Percentiles rank a stretch among this genome's conserved stretches.
These are phyloP conservation scores for Camelus bactrianus DNA, from an alignment of 2,113 vertebrate genomes.

Conservation along the genomic window DNA sequence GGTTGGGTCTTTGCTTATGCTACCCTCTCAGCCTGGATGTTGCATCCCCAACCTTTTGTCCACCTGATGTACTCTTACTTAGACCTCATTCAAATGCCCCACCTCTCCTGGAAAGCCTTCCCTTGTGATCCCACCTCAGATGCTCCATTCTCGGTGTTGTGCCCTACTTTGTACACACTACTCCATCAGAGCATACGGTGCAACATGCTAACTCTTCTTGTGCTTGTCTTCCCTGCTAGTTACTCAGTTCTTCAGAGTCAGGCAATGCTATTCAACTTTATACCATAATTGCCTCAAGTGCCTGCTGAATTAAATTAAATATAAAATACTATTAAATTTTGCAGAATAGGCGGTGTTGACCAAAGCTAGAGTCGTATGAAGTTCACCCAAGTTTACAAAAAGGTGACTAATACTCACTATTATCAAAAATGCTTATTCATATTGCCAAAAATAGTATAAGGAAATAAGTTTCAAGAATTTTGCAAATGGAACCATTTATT, in stretches of 20 bases:
- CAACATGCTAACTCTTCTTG: not conserved
- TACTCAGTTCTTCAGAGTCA: not conserved
- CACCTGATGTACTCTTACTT: not conserved
- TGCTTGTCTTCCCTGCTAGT: not conserved
- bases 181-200: not conserved
- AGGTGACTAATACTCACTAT: slow-evolving; percentile 11
- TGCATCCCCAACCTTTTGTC: not conserved
- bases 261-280: not conserved
- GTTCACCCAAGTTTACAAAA: slow-evolving; percentile 18
- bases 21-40: not conserved
- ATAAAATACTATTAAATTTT: not conserved
- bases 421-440: slow-evolving; percentile 37
- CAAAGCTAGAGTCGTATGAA: slow-evolving; percentile 34
- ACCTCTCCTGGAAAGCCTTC: not conserved
- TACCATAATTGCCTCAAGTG: not conserved
- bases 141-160: not conserved
- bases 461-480: not conserved
- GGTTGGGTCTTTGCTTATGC: not conserved
- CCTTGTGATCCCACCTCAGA: not conserved
- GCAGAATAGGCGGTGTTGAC: not conserved
- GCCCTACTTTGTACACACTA: not conserved
- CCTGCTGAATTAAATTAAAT: slow-evolving; percentile 32
- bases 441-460: not conserved
- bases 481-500: slow-evolving; percentile 28
- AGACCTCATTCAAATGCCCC: not conserved